phyloP scores from a whole-genome alignment of 2,113 vertebrate species.

The Hirundichthys speculiger region DNA sequence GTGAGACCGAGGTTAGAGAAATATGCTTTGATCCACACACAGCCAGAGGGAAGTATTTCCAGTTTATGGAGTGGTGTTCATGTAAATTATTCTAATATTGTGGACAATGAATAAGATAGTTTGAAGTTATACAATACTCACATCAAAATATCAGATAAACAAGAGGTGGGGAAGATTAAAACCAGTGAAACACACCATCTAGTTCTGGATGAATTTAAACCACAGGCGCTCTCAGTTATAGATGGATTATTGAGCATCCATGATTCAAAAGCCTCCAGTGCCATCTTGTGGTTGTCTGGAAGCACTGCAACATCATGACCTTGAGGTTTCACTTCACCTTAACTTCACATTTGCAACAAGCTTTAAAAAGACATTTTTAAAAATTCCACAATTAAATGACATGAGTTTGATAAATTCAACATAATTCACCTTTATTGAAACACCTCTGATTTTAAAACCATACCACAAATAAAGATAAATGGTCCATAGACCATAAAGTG shows the following conservation, averaged over 20 bases:
- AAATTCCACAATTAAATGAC: neutral
- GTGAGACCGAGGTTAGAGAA: constrained; percentile 56
- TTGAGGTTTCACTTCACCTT: neutral
- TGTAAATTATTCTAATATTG: neutral
- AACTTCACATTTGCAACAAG: too few relatives aligned
- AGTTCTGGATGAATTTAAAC: too few relatives aligned
- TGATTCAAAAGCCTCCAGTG: constrained; percentile 15
- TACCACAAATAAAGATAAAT: constrained; percentile 47
- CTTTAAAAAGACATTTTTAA: neutral
- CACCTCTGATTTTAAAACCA: constrained; percentile 46
- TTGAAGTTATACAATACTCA: too few relatives aligned
- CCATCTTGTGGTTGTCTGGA: constrained; percentile 26
- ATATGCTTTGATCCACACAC: constrained; percentile 56
- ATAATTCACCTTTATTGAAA: constrained; percentile 62
- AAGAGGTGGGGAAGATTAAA: neutral
- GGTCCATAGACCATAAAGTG: constrained; percentile 29
- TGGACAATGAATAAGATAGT: neutral
- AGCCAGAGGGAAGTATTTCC: constrained; percentile 15
- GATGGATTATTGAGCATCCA: too few relatives aligned
- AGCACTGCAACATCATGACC: constrained; percentile 39
- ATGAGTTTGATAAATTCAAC: constrained; percentile 18
- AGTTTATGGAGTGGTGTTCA: too few relatives aligned
- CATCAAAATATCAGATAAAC: neutral
- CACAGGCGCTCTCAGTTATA: too few relatives aligned
- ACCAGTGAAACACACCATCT: neutral